Conservation (phyloP, 1,140 invertebrate genomes). For the Chrysomallon squamiferum region DNA sequence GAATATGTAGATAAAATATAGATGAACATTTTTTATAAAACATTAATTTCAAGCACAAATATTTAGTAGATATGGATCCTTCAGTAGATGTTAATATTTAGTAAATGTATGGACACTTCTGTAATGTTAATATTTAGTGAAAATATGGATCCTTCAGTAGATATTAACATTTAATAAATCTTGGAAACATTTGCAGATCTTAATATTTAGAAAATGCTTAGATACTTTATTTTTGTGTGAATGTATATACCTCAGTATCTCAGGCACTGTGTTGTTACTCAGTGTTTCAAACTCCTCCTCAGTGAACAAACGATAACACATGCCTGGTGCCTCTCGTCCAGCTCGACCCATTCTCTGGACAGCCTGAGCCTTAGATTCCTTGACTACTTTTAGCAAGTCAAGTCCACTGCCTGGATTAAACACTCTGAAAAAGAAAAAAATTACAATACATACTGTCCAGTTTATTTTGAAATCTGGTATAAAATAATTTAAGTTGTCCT, state of each 20-base stretch:
- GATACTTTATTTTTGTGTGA: no score
- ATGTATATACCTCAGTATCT: conserved; percentile 76
- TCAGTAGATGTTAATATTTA: no score
- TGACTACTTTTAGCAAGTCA: conserved; percentile 82
- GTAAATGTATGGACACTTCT: no score
- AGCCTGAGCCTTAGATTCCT: conserved; percentile 89
- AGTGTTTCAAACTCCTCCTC: conserved; percentile 74
- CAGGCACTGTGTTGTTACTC: conserved; percentile 77
- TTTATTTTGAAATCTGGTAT: no score
- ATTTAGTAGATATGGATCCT: no score
- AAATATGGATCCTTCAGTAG: no score
- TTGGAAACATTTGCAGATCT: no score
- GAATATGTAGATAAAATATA: background rate
- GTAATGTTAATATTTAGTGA: no score
- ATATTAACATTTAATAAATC: no score
- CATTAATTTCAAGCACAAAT: background rate
- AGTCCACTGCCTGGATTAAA: conserved; percentile 84
- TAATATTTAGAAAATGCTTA: no score
- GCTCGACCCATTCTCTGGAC: conserved; percentile 88
- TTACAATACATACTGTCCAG: background rate
- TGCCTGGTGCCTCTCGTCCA: conserved; percentile 82
- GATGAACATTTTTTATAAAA: background rate
- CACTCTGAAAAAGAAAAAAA: conserved; percentile 59
- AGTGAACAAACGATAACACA: conserved; percentile 85
- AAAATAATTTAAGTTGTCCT: no score